Evolutionary conservation across 2,797 vertebrate genomes (phyloP).

Genomic region (Sphenodon punctatus): DNA sequence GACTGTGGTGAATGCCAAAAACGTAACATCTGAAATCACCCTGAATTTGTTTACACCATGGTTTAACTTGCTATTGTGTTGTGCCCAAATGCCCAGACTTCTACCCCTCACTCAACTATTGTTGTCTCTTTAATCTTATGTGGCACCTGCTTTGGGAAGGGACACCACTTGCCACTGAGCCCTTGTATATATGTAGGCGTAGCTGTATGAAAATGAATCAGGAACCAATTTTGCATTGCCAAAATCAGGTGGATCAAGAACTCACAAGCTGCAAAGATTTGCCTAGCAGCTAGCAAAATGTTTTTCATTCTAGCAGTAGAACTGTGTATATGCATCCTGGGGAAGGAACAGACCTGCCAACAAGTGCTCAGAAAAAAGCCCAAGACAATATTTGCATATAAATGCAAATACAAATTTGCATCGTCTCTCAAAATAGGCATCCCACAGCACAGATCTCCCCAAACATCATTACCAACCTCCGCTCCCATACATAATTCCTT

Average conservation of each 20-base stretch:
- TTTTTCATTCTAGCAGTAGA: not conserved
- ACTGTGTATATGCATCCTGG: not conserved
- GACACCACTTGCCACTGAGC: not conserved
- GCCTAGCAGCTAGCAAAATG: not conserved
- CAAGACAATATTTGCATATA: not conserved
- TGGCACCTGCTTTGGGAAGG: not conserved
- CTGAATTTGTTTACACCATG: too few relatives aligned
- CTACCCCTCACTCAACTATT: not conserved
- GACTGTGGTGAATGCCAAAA: too few relatives aligned
- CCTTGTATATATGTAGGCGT: not conserved
- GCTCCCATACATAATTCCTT: not conserved
- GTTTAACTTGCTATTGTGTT: not conserved
- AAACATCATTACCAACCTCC: not conserved
- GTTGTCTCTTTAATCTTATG: not conserved
- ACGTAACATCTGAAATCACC: too few relatives aligned
- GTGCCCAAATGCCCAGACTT: not conserved
- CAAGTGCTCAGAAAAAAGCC: not conserved
- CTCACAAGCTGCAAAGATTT: not conserved
- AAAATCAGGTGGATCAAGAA: not conserved
- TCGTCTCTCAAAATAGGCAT: not conserved
- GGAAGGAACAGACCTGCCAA: not conserved
- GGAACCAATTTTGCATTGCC: not conserved
- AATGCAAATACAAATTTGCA: not conserved
- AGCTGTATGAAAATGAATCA: not conserved
- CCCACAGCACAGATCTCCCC: not conserved